Evolutionary conservation across 2,113 vertebrate species (phyloP).

Genomic region (Oenanthe oenanthe): DNA sequence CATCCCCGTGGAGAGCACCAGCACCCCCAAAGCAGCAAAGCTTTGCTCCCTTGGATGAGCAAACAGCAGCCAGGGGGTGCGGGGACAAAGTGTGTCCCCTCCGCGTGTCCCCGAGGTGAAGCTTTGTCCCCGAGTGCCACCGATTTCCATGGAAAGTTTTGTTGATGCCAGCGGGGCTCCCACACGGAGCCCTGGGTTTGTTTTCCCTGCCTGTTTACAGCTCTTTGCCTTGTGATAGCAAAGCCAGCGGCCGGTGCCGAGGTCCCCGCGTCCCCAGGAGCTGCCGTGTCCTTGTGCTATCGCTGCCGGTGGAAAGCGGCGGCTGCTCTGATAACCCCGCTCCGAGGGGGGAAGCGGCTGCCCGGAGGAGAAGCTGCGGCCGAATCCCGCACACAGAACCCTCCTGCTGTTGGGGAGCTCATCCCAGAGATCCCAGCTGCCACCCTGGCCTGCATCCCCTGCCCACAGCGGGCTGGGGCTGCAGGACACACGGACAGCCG

Average conservation of each 20-base stretch:
- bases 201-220: background rate
- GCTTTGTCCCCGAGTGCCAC: background rate
- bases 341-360: background rate
- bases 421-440: background rate
- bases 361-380: background rate
- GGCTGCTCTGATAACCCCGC: background rate
- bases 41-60: background rate
- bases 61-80: rapidly evolving
- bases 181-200: rapidly evolving
- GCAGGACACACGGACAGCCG: background rate
- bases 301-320: background rate
- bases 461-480: rapidly evolving
- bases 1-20: rapidly evolving
- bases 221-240: background rate
- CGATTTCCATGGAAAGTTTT: background rate
- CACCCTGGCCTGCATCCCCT: background rate
- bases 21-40: rapidly evolving
- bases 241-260: background rate
- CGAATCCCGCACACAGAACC: background rate
- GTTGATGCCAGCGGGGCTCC: background rate
- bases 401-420: rapidly evolving
- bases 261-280: background rate
- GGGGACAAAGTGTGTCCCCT: background rate
- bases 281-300: background rate
- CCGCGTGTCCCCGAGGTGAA: background rate